A percentile compares a stretch with the other conserved stretches of the same genome.
phyloP scores from a whole-genome alignment of 37 sponge, comb jelly and placozoan genomes.

The Tethya wilhelma region DNA sequence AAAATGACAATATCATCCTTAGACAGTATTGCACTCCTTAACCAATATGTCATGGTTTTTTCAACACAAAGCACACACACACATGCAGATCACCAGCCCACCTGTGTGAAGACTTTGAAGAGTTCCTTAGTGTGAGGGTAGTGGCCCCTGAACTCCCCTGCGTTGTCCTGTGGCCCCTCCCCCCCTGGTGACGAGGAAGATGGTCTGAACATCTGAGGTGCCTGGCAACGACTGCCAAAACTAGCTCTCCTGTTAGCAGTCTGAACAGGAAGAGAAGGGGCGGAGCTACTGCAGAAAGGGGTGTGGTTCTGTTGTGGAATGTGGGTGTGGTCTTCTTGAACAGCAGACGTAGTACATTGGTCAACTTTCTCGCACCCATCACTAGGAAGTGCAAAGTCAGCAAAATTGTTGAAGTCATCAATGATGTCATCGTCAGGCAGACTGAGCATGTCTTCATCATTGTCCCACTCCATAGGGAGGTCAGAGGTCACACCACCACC shows the following conservation, averaged over 20 bases:
- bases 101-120: constrained; percentile 48
- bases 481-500: too few species aligned
- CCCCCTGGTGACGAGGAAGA: not conserved
- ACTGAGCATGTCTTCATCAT: not conserved
- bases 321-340: not conserved
- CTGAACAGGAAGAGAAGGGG: too few species aligned
- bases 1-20: too few species aligned
- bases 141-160: constrained; percentile 39
- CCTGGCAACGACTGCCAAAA: too few species aligned
- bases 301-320: not conserved
- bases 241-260: too few species aligned
- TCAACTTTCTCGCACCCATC: too few species aligned
- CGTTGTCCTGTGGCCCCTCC: constrained; percentile 17
- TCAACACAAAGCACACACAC: not conserved
- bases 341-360: too few species aligned
- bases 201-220: not conserved
- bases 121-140: constrained; percentile 64
- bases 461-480: too few species aligned
- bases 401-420: too few species aligned
- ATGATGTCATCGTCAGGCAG: not conserved
- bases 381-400: too few species aligned
- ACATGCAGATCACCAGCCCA: not conserved
- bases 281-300: not conserved
- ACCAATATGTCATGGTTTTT: too few species aligned
- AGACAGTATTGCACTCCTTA: too few species aligned